Evolutionary conservation across 1,140 invertebrate genomes (phyloP), one percentile per base, ranked within the genome.

Genomic region (Camponotus vicinus): DNA sequence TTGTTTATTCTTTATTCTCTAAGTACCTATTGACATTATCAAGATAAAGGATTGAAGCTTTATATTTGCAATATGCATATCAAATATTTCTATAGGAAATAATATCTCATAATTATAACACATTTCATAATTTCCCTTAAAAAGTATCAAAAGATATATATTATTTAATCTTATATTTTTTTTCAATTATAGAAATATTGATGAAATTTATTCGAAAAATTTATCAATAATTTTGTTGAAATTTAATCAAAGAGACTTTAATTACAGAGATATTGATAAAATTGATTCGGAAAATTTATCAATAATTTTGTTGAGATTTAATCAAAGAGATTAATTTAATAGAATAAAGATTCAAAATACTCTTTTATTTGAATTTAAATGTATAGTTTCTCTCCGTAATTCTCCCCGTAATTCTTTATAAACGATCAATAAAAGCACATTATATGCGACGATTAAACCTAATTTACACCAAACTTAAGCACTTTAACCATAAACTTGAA

Each of bases 11-110:
- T 37, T n/a, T 18, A 57, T 21, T 80, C 57, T 67, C 21, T n/a
- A 80, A 42, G 6, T 70, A 18, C 5, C 15, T 52, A 70, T 80
- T 57, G 42, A 80, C 21, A 1, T 80, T 80, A 8, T 9, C 32
- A 21, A 27, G 34, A 45, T 80, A 80, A 80, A 21, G 70, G 21
- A 80, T 70, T 42, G n/a, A 80, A 67, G 45, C 27, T 57, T 27
- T 45, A 1, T 15, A 37, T 66, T 37, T 2, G 42, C 15, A 45
- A 15, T 21, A 42, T 3, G 5, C 3, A 13, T 32, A n/a, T 55
- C 40, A 8, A 76, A 57, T 78, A 27, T 3, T 78, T 67, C n/a
- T 67, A 37, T 6, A 37, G 27, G 1, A 37, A 52, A 67, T 45
- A 45, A 34, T 0, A n/a, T 59, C 5, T 27, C 11, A 8, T 52